Base-by-base conservation (phyloP, 2,888 invertebrate genomes). In the Charanyca ferruginea region DNA sequence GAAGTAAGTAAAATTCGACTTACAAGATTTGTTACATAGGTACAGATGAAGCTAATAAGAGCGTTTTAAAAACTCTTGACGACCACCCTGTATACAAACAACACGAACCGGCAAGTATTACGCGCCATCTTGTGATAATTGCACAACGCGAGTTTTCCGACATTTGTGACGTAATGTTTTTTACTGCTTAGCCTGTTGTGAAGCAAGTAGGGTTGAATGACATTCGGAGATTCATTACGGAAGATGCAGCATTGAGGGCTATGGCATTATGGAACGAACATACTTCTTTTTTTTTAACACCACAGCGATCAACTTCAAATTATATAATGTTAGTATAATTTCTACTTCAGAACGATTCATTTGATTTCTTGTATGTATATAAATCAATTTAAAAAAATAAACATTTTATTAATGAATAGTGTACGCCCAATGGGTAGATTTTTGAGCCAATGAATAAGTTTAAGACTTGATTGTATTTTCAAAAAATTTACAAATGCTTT, bases 131-230 rank as follows among this genome's bases (percentile, higher is more conserved):
- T 32, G 54, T 25, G 48, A 59, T 64, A 52, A 73, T 77, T 77
- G 28, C 76, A 62, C 35, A 77, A 77, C 25, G 9, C 6, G 42
- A 58, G 54, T 77, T 76, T 76, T 73, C 76, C 77, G 59, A 62
- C 66, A 45, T 42, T 53, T 41, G 48, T 77, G 61, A 69, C 59
- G 64, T 16, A 76, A 76, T n/a, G 28, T 28, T 77, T 75, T 77
- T 76, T 73, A 65, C 64, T 69, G 55, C 38, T 22, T 9, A 62
- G 58, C 58, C 48, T 52, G 61, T 52, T 66, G 62, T 58, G 52
- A 25, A 58, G 47, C 57, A 28, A 65, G 67, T 74, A 44, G 61
- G 66, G 74, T 72, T 75, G 77, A 75, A 66, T 59, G 55, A 59
- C 58, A 62, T 70, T 54, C 35, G 16, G 8, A 73, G 62, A 63